Conservation (phyloP, 2,113 vertebrate species). For the Balaenoptera acutorostrata region DNA sequence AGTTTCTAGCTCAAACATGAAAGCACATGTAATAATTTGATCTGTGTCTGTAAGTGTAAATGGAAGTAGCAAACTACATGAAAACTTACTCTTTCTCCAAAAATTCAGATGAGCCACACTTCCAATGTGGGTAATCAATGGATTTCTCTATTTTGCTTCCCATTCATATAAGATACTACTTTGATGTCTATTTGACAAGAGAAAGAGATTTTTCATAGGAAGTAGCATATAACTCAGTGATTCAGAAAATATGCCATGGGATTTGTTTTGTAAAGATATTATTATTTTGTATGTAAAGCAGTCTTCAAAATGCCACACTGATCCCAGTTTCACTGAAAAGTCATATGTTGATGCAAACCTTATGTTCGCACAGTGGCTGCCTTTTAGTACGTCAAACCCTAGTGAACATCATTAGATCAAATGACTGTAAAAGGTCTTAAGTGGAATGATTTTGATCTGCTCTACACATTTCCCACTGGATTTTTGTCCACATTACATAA, state of each 20-base stretch:
- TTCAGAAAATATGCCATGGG: slow-evolving; percentile 62
- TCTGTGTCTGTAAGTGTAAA: background rate
- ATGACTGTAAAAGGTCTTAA: slow-evolving; percentile 58
- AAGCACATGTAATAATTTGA: background rate
- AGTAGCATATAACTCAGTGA: slow-evolving; percentile 63
- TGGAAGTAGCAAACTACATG: background rate
- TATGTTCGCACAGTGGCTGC: slow-evolving; percentile 31
- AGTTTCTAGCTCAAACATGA: background rate
- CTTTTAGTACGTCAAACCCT: slow-evolving; percentile 64
- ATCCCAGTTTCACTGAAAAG: slow-evolving; percentile 55
- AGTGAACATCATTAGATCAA: slow-evolving; percentile 44
- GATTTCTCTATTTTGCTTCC: background rate
- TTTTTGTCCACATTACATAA: slow-evolving; percentile 63
- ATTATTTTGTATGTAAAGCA: slow-evolving; percentile 72
- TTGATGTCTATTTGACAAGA: slow-evolving; percentile 17
- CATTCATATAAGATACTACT: background rate
- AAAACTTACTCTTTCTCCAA: background rate
- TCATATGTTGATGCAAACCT: slow-evolving; percentile 49
- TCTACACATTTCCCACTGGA: slow-evolving; percentile 60
- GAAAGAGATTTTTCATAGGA: slow-evolving; percentile 63
- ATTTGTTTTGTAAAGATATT: slow-evolving; percentile 71
- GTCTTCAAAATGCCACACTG: slow-evolving; percentile 49
- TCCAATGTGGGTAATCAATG: background rate
- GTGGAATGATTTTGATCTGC: slow-evolving; percentile 66
- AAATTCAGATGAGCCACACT: background rate